Evolutionary conservation across 2,113 vertebrate species (phyloP).

Genomic region (Pycnonotus jocosus): DNA sequence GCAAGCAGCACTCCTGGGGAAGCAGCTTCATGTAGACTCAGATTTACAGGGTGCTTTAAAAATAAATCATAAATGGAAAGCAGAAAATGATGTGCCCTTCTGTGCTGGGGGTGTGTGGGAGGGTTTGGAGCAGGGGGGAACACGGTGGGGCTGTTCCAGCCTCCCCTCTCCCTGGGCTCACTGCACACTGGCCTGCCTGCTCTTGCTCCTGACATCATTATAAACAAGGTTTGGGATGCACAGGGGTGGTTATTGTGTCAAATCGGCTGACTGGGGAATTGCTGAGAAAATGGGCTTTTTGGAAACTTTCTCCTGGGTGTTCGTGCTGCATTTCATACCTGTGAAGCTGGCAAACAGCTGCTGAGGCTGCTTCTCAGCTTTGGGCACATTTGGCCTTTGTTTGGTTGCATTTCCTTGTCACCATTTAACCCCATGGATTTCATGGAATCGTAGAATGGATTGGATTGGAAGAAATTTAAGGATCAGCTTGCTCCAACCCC

Average conservation of each 20-base stretch:
- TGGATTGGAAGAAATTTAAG: not conserved
- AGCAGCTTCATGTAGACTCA: rapidly evolving
- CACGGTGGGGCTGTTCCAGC: rapidly evolving
- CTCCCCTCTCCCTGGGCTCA: rapidly evolving
- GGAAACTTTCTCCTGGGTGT: not conserved
- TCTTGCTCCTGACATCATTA: not conserved
- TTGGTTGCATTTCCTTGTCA: not conserved
- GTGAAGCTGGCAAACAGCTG: not conserved
- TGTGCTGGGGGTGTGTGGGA: not conserved
- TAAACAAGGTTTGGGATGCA: not conserved
- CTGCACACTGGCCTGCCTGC: rapidly evolving
- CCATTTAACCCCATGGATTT: not conserved
- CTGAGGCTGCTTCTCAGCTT: not conserved
- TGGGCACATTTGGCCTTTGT: rapidly evolving
- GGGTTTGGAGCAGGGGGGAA: not conserved
- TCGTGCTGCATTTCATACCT: rapidly evolving
- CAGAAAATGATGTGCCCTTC: not conserved
- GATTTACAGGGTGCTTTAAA: not conserved
- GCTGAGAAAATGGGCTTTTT: not conserved
- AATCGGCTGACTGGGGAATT: not conserved
- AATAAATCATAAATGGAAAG: not conserved
- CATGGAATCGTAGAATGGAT: not conserved
- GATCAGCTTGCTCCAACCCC: rapidly evolving
- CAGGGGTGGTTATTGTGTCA: not conserved
- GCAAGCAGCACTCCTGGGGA: not conserved